Conservation (phyloP, 2,113 vertebrate species). For the Romanogobio albipinnatus region DNA sequence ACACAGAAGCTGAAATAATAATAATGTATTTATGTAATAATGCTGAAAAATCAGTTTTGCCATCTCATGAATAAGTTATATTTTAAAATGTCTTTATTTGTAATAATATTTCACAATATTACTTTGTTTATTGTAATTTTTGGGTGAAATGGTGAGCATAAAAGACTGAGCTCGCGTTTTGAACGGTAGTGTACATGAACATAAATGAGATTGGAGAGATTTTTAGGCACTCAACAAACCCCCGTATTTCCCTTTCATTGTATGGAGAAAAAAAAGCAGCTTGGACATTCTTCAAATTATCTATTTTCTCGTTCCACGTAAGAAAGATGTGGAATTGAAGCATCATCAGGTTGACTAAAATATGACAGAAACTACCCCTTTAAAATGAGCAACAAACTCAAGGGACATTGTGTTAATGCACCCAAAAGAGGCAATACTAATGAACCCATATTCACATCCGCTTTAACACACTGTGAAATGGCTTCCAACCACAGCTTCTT, state of each 20-base stretch:
- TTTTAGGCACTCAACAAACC: too few relatives aligned
- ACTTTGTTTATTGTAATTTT: neutral
- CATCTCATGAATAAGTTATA: neutral
- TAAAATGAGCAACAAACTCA: neutral
- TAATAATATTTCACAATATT: neutral
- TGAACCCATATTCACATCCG: constrained; percentile 26
- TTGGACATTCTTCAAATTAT: neutral
- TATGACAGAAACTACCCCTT: neutral
- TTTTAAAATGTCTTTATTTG: neutral
- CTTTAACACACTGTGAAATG: constrained; percentile 22
- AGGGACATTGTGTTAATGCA: neutral
- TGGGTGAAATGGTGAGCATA: neutral
- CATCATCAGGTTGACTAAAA: neutral
- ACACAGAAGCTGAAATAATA: neutral
- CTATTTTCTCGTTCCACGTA: neutral
- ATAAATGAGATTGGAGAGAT: too few relatives aligned
- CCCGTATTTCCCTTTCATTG: neutral
- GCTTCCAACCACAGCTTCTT: constrained; percentile 19
- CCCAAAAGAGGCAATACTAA: constrained; percentile 53
- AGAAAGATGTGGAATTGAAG: neutral
- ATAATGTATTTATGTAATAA: too few relatives aligned
- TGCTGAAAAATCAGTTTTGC: neutral
- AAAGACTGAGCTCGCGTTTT: neutral
- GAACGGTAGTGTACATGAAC: too few relatives aligned
- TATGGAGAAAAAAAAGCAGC: constrained; percentile 1